Conservation (phyloP, 2,113 vertebrate species). For the Hipposideros armiger region DNA sequence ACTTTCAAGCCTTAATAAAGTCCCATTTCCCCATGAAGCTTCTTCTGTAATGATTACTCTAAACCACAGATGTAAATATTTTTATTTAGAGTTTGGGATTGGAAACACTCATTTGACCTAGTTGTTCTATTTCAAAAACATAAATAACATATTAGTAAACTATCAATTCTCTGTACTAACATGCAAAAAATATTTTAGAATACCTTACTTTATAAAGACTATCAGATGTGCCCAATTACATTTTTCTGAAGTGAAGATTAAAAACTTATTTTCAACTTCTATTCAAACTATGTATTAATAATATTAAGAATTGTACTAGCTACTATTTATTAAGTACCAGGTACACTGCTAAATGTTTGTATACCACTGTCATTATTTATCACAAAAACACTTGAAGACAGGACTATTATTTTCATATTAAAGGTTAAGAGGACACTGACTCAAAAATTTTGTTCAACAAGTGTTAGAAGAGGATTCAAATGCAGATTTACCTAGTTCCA, state of each 20-base stretch:
- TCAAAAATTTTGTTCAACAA: not conserved
- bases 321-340: not conserved
- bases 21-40: not conserved
- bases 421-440: not conserved
- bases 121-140: not conserved
- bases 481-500: not conserved
- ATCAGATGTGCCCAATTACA: not conserved
- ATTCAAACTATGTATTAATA: not conserved
- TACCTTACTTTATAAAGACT: not conserved
- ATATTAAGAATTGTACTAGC: not conserved
- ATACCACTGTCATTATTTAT: not conserved
- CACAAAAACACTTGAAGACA: not conserved
- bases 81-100: constrained; percentile 22
- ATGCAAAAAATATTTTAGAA: constrained; percentile 20
- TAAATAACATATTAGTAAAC: constrained; percentile 1
- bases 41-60: not conserved
- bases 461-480: not conserved
- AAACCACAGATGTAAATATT: not conserved
- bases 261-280: constrained; percentile 24
- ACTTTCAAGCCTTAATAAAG: not conserved
- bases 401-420: not conserved
- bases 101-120: constrained; percentile 25
- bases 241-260: constrained; percentile 33
- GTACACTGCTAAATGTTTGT: not conserved
- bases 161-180: not conserved